Evolutionary conservation across 1,140 invertebrate genomes (phyloP).

Genomic region (Drosophila insularis): DNA sequence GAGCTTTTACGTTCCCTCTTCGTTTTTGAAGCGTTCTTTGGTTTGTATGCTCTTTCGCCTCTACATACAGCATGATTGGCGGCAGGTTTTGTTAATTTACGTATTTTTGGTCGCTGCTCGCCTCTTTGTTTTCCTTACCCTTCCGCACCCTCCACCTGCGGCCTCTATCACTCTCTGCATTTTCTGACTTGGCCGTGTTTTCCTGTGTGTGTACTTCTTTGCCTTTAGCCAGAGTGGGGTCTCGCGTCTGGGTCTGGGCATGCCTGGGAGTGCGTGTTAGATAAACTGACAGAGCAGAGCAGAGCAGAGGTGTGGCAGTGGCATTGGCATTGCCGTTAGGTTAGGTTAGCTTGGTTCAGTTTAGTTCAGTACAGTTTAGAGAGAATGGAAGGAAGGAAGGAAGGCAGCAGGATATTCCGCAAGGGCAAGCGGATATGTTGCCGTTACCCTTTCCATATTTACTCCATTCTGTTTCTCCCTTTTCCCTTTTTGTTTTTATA

Average conservation of each 20-base stretch:
- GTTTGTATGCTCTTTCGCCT: not conserved
- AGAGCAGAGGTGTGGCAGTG: not conserved
- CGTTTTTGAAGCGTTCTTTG: not conserved
- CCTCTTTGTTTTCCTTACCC: not conserved
- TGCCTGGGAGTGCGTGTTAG: conserved; percentile 68
- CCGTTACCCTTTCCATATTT: conserved; percentile 20
- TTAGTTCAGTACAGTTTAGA: too few species aligned
- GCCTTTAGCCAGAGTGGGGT: too few species aligned
- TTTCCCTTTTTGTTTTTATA: not conserved
- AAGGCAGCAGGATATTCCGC: conserved; percentile 64
- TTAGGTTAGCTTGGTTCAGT: not conserved
- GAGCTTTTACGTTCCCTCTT: not conserved
- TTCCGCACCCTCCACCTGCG: too few species aligned
- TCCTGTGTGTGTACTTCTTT: too few species aligned
- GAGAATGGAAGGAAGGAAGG: conserved; percentile 49
- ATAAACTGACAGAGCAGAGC: conserved; percentile 64
- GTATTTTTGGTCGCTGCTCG: conserved; percentile 3
- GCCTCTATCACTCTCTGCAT: not conserved
- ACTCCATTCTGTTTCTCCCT: not conserved
- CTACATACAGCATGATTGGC: conserved; percentile 14
- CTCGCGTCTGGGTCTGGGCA: not conserved
- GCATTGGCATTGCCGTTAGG: not conserved
- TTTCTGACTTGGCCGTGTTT: not conserved
- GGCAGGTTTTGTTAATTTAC: conserved; percentile 20
- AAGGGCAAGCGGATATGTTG: conserved; percentile 77